phyloP scores from a whole-genome alignment of 2,888 invertebrate species.

The Gandaritis pyraliata region DNA sequence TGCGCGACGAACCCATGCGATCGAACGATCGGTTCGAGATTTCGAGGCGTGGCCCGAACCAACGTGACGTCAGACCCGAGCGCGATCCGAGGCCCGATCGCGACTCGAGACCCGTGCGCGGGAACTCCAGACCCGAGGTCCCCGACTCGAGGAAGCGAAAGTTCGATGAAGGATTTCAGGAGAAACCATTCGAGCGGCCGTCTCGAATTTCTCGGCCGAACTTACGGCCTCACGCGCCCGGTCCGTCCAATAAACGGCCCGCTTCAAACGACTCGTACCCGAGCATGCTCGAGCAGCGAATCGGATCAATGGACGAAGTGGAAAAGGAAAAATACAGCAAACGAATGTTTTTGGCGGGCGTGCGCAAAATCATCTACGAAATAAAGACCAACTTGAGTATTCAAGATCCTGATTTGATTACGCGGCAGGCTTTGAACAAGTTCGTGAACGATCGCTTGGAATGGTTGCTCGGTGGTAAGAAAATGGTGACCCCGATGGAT shows the following conservation, averaged over 20 bases:
- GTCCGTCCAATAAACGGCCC: too few species aligned
- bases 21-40: constrained; percentile 8
- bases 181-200: constrained; percentile 9
- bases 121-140: neutral
- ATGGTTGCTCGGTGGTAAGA: neutral
- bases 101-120: neutral
- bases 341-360: neutral
- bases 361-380: constrained; percentile 2
- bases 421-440: constrained; percentile 4
- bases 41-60: neutral
- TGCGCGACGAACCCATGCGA: neutral
- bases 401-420: neutral
- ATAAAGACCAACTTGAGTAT: neutral
- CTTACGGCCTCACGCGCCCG: neutral
- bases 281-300: neutral
- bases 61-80: neutral
- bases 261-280: neutral
- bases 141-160: constrained; percentile 17
- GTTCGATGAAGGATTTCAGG: constrained; percentile 10
- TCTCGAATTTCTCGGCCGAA: constrained; percentile 11
- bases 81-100: neutral
- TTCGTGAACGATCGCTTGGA: constrained; percentile 8
- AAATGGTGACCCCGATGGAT: constrained; percentile 1
- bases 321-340: neutral
- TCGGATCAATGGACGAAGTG: neutral